Percentiles rank a stretch among this genome's conserved stretches.
Evolutionary conservation across 2,888 invertebrate species (phyloP).

Genomic region (Lasiommata megera): DNA sequence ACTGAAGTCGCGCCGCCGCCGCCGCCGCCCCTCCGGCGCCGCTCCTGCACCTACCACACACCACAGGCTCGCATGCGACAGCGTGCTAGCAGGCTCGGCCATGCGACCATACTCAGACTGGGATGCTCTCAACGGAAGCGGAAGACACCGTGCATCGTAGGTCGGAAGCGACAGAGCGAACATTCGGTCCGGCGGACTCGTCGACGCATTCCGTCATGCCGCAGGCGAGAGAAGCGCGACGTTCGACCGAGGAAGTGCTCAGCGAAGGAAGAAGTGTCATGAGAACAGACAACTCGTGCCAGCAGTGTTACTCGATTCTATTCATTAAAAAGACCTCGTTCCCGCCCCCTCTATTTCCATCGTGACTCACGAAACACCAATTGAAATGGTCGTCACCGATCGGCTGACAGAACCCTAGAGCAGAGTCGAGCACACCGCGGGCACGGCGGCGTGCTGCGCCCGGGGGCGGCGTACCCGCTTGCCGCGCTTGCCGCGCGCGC

Average conservation of each 20-base stretch:
- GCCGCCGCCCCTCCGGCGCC: constrained; percentile 43
- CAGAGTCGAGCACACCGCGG: not conserved
- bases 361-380: no score
- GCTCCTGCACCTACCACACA: constrained; percentile 58
- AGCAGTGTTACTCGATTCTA: not conserved
- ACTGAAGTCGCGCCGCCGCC: constrained; percentile 43
- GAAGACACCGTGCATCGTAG: not conserved
- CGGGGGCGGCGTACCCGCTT: constrained; percentile 87
- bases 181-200: not conserved
- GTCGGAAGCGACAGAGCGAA: not conserved
- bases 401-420: no score
- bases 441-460: not conserved
- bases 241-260: not conserved
- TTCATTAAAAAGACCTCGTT: no score
- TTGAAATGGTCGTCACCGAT: no score
- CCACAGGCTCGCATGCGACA: constrained; percentile 9
- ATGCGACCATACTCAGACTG: constrained; percentile 23
- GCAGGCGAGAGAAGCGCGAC: not conserved
- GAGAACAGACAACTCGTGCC: not conserved
- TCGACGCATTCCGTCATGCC: not conserved
- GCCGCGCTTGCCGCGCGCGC: constrained; percentile 94
- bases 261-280: not conserved
- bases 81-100: not conserved
- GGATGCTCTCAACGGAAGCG: not conserved
- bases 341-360: no score